Base-by-base conservation (phyloP, 2,797 vertebrate genomes). In the Malurus leucopterus region DNA sequence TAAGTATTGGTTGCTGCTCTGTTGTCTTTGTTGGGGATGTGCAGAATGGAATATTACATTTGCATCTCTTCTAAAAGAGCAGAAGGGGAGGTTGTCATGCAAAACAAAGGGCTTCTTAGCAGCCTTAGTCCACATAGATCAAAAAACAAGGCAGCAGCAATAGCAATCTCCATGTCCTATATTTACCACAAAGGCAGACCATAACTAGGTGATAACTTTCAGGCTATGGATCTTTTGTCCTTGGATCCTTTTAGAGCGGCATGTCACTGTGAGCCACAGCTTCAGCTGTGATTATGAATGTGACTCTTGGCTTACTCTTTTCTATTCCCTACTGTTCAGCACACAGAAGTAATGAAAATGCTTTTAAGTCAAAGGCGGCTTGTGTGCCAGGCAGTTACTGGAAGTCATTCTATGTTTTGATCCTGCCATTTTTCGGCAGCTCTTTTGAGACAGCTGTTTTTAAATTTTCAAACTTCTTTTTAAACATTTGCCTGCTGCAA, bases 361-460 rank as follows among this genome's bases (percentile, higher is more conserved):
- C 29, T 86, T 86, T 72, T 53, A 88, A 85, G 62, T 32, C 55
- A 63, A 80, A 95, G 61, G 13, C 18, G 82, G n/a, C 8, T 18
- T 54, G 6, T 34, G 29, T 86, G 62, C 58, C 86, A 83, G 1
- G 19, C 43, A 41, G 43, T 86, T 91, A 77, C 72, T 85, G 69
- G 65, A 91, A 93, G 36, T 86, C 3, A 59, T 74, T 72, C 74
- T 84, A 29, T 85, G 11, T 86, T 92, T 91, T 62, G 54, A 62
- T 79, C 20, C 30, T 82, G 4, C 24, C 29, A 21, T 79, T 84
- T 70, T 79, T 83, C 81, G 73, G 78, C 71, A 86, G 49, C 34
- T 61, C 26, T 82, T 69, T 59, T 24, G 62, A 83, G 40, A 54
- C 20, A 58, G 7, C 24, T 59, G 23, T 24, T 34, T 46, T 64